Percentiles rank a stretch among this genome's conserved stretches.
phyloP scores from a whole-genome alignment of 1,140 invertebrate genomes.

The Yoshiicerus persimilis region DNA sequence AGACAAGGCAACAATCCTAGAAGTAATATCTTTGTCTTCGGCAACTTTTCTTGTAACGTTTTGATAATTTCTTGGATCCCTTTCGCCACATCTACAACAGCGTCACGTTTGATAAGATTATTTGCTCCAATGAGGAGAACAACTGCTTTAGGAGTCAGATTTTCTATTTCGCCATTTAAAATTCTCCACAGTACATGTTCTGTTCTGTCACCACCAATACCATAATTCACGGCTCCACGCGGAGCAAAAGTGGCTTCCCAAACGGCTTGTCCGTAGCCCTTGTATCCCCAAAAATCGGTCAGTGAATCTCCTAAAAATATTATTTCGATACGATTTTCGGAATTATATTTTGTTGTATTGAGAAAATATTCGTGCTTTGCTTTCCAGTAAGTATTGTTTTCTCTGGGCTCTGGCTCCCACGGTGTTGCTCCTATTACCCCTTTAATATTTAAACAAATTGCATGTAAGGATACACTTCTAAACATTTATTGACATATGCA shows the following conservation, averaged over 20 bases:
- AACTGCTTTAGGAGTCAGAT: background rate
- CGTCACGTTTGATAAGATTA: background rate
- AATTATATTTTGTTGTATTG: background rate
- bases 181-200: conserved; percentile 47
- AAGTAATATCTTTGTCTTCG: background rate
- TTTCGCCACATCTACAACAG: background rate
- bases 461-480: too few relatives aligned
- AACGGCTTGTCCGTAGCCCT: background rate
- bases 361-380: background rate
- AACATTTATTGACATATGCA: too few relatives aligned
- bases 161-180: conserved; percentile 4
- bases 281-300: background rate
- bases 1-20: background rate
- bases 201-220: conserved; percentile 10
- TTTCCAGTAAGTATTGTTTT: background rate
- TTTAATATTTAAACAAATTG: too few relatives aligned
- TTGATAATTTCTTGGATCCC: background rate
- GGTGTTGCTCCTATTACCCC: too few relatives aligned
- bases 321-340: background rate
- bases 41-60: background rate
- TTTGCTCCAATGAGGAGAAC: background rate
- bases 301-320: conserved; percentile 18
- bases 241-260: background rate
- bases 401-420: background rate
- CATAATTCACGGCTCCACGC: conserved; percentile 3